Evolutionary conservation across 2,797 vertebrate species (phyloP).

Genomic region (Pseudomugil tenellus): DNA sequence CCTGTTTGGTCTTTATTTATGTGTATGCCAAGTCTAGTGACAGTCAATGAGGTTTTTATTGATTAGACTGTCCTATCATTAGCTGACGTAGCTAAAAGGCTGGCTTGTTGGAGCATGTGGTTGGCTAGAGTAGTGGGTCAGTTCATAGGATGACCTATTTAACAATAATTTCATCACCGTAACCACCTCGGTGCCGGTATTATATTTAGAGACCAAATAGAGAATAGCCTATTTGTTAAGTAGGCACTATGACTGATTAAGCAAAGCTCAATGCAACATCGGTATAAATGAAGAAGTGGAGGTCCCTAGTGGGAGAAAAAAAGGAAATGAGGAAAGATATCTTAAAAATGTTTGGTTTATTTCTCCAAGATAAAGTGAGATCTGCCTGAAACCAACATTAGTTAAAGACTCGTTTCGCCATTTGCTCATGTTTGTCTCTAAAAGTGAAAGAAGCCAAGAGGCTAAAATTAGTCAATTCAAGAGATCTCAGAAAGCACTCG

Average conservation of each 20-base stretch:
- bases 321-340: no score
- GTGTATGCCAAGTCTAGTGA: constrained; percentile 26
- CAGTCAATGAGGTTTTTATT: constrained; percentile 61
- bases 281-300: no score
- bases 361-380: no score
- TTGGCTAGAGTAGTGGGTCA: constrained; percentile 57
- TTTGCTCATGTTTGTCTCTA: no score
- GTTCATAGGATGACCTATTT: constrained; percentile 54
- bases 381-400: no score
- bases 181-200: constrained; percentile 13
- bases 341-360: no score
- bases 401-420: no score
- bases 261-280: neutral
- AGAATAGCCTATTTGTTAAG: neutral
- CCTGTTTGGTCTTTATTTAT: constrained; percentile 11
- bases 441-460: no score
- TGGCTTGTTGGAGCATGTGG: constrained; percentile 25
- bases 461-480: no score
- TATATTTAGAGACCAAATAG: neutral
- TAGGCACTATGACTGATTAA: neutral
- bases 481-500: no score
- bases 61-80: constrained; percentile 63
- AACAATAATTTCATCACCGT: constrained; percentile 26
- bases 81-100: constrained; percentile 52
- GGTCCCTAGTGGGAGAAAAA: neutral